Evolutionary conservation across 2,888 invertebrate species (phyloP), one percentile per base, ranked within the genome.

Genomic region (Eudasyphora cyanicolor): DNA sequence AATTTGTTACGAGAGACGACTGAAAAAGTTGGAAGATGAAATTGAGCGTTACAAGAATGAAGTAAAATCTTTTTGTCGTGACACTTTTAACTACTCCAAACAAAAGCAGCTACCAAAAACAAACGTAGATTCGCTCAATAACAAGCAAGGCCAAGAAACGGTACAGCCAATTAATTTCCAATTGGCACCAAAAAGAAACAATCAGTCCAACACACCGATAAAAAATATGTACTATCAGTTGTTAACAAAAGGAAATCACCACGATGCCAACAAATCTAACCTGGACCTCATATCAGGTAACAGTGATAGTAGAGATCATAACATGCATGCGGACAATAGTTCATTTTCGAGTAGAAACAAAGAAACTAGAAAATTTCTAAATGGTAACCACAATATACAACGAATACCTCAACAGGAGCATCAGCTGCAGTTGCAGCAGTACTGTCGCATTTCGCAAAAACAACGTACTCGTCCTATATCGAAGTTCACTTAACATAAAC

Each of bases 1-100:
- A 12, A 78, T 87, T 73, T 88, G 89, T 75, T 89, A 89, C 57
- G 89, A 89, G 62, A 87, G 87, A 74, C 86, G 89, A 42, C 64
- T 90, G 17, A 87, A 86, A 74, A 87, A 86, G 76, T 57, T 90
- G 19, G 89, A 90, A 80, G 88, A 89, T 19, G 88, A 89, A 86
- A 89, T 90, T 69, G 87, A 88, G 82, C 87, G 87, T 67, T 89
- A 89, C 79, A 89, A 89, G 82, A 86, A 86, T 67, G 89, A 90
- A 81, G 89, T 90, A 0, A 88, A 89, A 75, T 86, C 87, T 14
- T 88, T 89, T 85, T 88, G 88, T 49, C 87, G 83, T 27, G 88
- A 88, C 70, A 87, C 86, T 14, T 82, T 82, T 60, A 84, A 70
- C 57, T 85, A 83, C 45, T 57, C 70, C 1, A 69, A 86, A 49